Evolutionary conservation across 2,888 invertebrate species (phyloP), one percentile per base, ranked within the genome.

Genomic region (Drosophila dives): DNA sequence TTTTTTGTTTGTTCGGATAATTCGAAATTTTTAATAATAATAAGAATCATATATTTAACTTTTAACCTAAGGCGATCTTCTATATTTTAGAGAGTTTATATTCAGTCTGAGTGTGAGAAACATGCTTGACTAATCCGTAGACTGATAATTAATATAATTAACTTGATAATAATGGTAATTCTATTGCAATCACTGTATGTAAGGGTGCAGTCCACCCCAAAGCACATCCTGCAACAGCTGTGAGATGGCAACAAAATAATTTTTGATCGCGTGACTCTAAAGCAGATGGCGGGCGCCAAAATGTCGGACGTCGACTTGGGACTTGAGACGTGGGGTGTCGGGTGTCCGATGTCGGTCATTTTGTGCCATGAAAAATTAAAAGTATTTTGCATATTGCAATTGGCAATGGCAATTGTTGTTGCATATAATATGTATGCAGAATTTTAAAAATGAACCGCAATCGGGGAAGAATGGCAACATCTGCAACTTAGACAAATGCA

Each of bases 221-320:
- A n/a, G 40, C 48, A 23, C 17, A 20, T 12, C 64, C 53, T 64
- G 72, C 82, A 74, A 74, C 76, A 64, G 59, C 73, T 86, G 56
- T 38, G 66, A 83, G 81, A 71, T 86, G 84, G 89, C 81, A 89
- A 89, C 84, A 86, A 84, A 87, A 88, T 78, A 78, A 62, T 72
- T 68, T 85, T 85, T 81, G 85, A 89, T 85, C 89, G 84, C 84
- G 89, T 85, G 84, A 83, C 71, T 72, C 20, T 32, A 42, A 38
- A 4, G 23, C n/a, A 62, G 55, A 45, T 40, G 53, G 20, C 45
- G 63, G 66, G 53, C 60, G 67, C 56, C 72, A 66, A 75, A 64
- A 42, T 72, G 76, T 68, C 75, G 66, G 65, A 61, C 56, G 62
- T 68, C 55, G 20, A 40, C 53, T 29, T 45, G 12, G 61, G 12